phyloP scores from a whole-genome alignment of 2,113 vertebrate species.

The Strigops habroptila region DNA sequence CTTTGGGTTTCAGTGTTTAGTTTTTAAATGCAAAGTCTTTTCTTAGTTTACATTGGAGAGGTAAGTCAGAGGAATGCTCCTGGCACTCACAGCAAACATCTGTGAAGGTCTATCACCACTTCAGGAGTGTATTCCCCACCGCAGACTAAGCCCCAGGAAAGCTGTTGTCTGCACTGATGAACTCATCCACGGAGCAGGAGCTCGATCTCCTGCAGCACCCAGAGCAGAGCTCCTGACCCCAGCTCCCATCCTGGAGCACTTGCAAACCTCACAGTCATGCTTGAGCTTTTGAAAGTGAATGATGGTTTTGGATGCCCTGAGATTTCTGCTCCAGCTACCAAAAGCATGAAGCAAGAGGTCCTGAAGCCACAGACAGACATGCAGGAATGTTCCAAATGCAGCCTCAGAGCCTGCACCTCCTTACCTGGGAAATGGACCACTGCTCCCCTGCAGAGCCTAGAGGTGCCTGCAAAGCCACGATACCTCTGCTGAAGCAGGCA shows the following conservation, averaged over 20 bases:
- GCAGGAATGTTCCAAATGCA: background rate
- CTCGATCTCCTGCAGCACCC: background rate
- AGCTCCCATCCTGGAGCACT: fast-evolving
- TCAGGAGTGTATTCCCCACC: background rate
- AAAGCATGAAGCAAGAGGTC: background rate
- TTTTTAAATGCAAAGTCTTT: background rate
- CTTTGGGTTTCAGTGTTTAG: background rate
- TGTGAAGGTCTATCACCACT: background rate
- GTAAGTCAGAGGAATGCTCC: background rate
- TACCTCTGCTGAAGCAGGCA: background rate
- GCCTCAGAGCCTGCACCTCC: background rate
- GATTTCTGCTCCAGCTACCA: background rate
- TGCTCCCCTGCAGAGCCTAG: background rate
- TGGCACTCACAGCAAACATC: background rate
- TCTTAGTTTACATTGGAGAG: background rate
- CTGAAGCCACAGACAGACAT: background rate
- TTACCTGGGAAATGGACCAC: fast-evolving
- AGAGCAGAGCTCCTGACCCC: fast-evolving
- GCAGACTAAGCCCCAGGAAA: background rate
- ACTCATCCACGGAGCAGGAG: background rate
- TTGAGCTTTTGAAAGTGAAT: background rate
- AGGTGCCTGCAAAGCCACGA: fast-evolving
- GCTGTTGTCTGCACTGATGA: background rate
- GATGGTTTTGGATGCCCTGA: background rate
- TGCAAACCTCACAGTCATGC: background rate